Percentiles rank a stretch among this genome's conserved stretches.
Evolutionary conservation across 2,888 invertebrate species (phyloP).

Genomic region (Altica lythri): DNA sequence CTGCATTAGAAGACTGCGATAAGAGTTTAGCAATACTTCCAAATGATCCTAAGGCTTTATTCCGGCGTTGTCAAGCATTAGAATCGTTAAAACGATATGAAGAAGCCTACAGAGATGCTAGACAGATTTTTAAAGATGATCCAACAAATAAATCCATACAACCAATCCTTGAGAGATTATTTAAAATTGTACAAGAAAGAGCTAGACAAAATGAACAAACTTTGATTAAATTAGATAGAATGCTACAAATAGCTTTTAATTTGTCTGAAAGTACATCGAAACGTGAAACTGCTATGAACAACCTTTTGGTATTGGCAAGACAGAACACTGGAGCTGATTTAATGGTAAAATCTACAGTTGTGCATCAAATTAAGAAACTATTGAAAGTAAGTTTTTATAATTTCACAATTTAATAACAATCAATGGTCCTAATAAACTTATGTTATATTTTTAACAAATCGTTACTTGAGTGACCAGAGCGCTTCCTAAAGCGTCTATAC

Average conservation of each 20-base stretch:
- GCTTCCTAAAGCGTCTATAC: too few relatives aligned
- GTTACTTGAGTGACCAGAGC: too few relatives aligned
- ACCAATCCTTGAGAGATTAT: conserved; percentile 75
- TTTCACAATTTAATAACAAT: too few relatives aligned
- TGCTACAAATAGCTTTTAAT: conserved; percentile 84
- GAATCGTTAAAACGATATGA: conserved; percentile 78
- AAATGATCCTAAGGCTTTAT: conserved; percentile 92
- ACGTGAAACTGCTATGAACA: conserved; percentile 84
- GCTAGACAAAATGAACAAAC: conserved; percentile 72
- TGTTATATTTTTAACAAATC: too few relatives aligned
- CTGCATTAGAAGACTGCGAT: conserved; percentile 81
- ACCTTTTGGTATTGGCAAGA: conserved; percentile 86
- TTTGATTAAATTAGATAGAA: conserved; percentile 77
- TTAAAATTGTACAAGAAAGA: conserved; percentile 78
- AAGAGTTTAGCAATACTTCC: conserved; percentile 78
- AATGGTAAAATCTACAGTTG: conserved; percentile 67
- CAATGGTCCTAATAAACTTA: too few relatives aligned
- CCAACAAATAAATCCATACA: conserved; percentile 77
- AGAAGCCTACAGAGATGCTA: conserved; percentile 93
- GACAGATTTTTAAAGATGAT: conserved; percentile 80
- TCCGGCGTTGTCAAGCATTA: conserved; percentile 86
- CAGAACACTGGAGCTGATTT: conserved; percentile 83
- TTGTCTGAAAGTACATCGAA: conserved; percentile 69
- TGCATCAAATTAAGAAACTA: conserved; percentile 70
- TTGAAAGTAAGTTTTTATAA: conserved; percentile 69